Evolutionary conservation across 2,797 vertebrate species (phyloP).

Genomic region (Pogonophryne albipinna): DNA sequence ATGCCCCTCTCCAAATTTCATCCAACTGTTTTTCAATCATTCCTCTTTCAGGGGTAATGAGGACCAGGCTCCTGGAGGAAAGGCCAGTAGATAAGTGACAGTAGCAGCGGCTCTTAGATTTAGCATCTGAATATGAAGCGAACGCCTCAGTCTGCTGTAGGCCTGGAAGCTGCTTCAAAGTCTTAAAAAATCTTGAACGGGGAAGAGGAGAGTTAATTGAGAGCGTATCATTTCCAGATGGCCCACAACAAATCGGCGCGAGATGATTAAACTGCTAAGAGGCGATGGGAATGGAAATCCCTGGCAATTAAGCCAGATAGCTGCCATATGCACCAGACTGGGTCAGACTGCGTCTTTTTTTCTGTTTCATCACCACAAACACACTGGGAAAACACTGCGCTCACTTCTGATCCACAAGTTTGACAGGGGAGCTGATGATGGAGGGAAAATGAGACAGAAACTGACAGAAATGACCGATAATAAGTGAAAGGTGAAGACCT

Average conservation of each 20-base stretch:
- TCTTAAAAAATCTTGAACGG: slow-evolving; percentile 74
- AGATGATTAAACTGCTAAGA: slow-evolving; percentile 81
- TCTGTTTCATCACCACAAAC: slow-evolving; percentile 33
- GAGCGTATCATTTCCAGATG: slow-evolving; percentile 85
- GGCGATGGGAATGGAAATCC: slow-evolving; percentile 83
- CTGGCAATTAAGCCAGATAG: slow-evolving; percentile 81
- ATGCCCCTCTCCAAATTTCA: slow-evolving; percentile 18
- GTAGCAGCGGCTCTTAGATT: slow-evolving; percentile 29
- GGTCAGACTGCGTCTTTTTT: slow-evolving; percentile 34
- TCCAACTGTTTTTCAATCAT: slow-evolving; percentile 51
- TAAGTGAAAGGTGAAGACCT: background rate
- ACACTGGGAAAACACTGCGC: slow-evolving; percentile 1
- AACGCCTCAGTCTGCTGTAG: slow-evolving; percentile 64
- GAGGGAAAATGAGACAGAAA: background rate
- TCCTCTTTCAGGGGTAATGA: slow-evolving; percentile 51
- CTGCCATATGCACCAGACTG: slow-evolving; percentile 79
- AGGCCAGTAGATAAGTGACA: slow-evolving; percentile 54
- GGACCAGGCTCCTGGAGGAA: slow-evolving; percentile 51
- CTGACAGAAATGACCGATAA: slow-evolving; percentile 12
- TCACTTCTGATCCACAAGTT: slow-evolving; percentile 7
- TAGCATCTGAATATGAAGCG: slow-evolving; percentile 48
- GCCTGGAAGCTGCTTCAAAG: slow-evolving; percentile 76
- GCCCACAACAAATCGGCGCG: slow-evolving; percentile 65
- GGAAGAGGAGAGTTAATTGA: slow-evolving; percentile 82
- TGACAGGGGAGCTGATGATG: slow-evolving; percentile 1